Evolutionary conservation across 1,140 invertebrate genomes (phyloP).

Genomic region (Dinoponera quadriceps): DNA sequence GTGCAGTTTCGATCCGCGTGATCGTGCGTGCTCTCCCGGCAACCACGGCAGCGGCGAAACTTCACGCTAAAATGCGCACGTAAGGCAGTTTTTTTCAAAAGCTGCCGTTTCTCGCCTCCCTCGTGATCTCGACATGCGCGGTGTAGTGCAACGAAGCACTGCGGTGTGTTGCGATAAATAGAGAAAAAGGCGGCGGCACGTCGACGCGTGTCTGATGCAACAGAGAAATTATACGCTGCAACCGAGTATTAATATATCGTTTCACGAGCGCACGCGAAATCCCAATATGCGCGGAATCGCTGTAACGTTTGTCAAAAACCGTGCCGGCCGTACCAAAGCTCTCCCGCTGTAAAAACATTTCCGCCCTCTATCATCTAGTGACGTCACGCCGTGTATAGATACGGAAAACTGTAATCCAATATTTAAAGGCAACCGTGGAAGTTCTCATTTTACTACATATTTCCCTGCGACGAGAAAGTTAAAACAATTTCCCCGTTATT

Average conservation of each 20-base stretch:
- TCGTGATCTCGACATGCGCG: background rate
- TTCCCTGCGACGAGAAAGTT: background rate
- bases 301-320: too few species aligned
- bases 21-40: conserved; percentile 24
- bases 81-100: background rate
- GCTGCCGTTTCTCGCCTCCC: too few species aligned
- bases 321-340: too few species aligned
- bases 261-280: background rate
- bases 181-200: background rate
- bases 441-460: background rate
- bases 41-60: background rate
- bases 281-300: too few species aligned
- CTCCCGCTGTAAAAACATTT: conserved; percentile 2
- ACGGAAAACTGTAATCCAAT: conserved; percentile 20
- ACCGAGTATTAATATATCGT: background rate
- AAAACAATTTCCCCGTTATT: background rate
- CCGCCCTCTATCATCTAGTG: background rate
- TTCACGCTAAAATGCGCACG: background rate
- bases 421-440: background rate
- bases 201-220: too few species aligned
- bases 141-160: background rate
- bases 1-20: conserved; percentile 63
- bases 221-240: background rate
- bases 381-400: background rate
- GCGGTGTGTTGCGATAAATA: background rate